Percentiles rank a stretch among this genome's conserved stretches.
Evolutionary conservation across 2,113 vertebrate genomes (phyloP).

Genomic region (Aphyosemion australe): DNA sequence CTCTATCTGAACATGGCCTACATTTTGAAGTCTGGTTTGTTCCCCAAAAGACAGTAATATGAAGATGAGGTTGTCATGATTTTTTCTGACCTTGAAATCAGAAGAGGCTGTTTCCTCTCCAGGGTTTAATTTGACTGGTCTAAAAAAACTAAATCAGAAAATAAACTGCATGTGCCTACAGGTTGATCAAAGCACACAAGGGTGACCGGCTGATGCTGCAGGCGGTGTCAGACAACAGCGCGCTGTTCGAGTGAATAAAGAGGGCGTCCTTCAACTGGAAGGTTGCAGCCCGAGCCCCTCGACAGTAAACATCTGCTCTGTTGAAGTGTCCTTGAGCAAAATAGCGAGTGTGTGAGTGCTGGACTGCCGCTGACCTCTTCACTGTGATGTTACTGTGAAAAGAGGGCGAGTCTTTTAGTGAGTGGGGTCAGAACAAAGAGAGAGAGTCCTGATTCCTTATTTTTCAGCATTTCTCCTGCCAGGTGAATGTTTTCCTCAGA

Average conservation of each 20-base stretch:
- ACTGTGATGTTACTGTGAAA: not conserved
- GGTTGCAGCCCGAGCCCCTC: not conserved
- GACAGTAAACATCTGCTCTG: conserved; percentile 31
- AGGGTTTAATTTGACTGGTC: conserved; percentile 5
- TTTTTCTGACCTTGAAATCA: conserved; percentile 23
- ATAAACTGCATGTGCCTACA: not conserved
- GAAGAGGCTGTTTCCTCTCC: not conserved
- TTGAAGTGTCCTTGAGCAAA: conserved; percentile 52
- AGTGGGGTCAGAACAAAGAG: not conserved
- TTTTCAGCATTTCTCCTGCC: conserved; percentile 21
- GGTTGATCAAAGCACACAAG: conserved; percentile 5
- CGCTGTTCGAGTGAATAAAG: conserved; percentile 27
- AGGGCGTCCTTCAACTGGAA: conserved; percentile 29
- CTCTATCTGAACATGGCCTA: no score
- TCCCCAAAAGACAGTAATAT: not conserved
- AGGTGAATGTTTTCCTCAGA: conserved; percentile 30
- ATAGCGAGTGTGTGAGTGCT: not conserved
- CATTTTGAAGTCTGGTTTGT: no score
- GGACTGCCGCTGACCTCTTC: conserved; percentile 9
- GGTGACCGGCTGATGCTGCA: not conserved
- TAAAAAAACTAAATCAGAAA: conserved; percentile 14
- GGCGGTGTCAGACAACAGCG: not conserved
- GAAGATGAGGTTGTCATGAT: not conserved
- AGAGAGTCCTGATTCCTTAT: conserved; percentile 3
- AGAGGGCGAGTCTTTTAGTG: not conserved